phyloP scores from a whole-genome alignment of 2,797 vertebrate species.

The Pyrocephalus nanus region DNA sequence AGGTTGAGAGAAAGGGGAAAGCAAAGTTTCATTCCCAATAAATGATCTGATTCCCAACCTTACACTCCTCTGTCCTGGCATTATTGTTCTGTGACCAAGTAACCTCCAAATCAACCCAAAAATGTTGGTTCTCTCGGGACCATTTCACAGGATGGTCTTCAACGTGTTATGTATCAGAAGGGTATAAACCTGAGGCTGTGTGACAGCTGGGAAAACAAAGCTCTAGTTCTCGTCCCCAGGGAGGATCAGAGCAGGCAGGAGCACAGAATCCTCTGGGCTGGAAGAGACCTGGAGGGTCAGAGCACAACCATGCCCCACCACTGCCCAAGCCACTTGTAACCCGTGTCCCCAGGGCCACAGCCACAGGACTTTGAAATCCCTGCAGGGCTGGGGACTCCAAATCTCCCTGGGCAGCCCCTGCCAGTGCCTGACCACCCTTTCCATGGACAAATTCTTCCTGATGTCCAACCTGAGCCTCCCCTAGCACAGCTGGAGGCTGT shows the following conservation, averaged over 20 bases:
- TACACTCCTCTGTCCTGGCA: too few species aligned
- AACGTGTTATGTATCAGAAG: accelerated
- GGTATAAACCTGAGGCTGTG: not conserved
- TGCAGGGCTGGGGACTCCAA: not conserved
- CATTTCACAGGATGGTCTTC: accelerated
- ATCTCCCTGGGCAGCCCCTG: accelerated
- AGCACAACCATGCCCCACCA: not conserved
- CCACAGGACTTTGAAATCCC: accelerated
- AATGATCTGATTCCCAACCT: not conserved
- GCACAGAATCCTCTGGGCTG: not conserved
- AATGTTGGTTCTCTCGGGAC: not conserved
- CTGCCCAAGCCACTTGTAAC: not conserved
- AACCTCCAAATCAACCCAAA: not conserved
- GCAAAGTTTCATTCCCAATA: not conserved
- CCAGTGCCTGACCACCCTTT: accelerated
- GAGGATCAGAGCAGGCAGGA: not conserved
- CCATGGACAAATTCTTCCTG: not conserved
- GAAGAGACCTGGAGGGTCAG: not conserved
- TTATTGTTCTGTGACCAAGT: not conserved
- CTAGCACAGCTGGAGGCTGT: accelerated
- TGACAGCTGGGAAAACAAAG: not conserved
- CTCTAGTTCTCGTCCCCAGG: accelerated
- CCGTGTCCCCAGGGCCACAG: not conserved
- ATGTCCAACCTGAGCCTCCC: accelerated
- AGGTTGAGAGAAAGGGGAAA: not conserved